Conservation (phyloP, 2,888 invertebrate genomes). For the Nephrotoma guestfalica region DNA sequence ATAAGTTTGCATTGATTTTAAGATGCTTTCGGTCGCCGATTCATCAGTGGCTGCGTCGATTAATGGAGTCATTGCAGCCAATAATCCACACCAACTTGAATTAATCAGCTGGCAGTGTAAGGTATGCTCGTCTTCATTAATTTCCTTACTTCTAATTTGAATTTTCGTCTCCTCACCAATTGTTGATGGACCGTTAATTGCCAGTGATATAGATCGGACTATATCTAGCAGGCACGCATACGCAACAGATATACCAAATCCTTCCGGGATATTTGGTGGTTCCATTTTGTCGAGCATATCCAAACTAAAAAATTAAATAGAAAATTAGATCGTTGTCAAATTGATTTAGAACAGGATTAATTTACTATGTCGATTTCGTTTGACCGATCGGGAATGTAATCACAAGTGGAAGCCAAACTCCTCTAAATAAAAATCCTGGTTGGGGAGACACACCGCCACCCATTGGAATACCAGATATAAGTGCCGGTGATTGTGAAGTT, state of each 20-base stretch:
- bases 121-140: constrained; percentile 30
- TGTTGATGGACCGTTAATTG: constrained; percentile 45
- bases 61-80: constrained; percentile 80
- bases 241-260: constrained; percentile 92
- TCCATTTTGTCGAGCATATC: constrained; percentile 95
- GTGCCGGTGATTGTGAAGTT: constrained; percentile 11
- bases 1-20: constrained; percentile 82
- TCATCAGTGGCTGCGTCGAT: constrained; percentile 95
- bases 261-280: constrained; percentile 87
- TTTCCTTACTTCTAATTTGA: constrained; percentile 27
- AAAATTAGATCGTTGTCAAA: neutral
- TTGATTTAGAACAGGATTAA: constrained; percentile 15
- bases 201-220: constrained; percentile 68
- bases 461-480: constrained; percentile 11
- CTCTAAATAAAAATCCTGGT: constrained; percentile 84
- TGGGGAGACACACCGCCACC: constrained; percentile 75
- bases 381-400: constrained; percentile 72
- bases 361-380: constrained; percentile 84
- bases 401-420: constrained; percentile 82
- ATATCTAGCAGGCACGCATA: constrained; percentile 88
- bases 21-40: constrained; percentile 74
- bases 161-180: constrained; percentile 32
- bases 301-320: constrained; percentile 42
- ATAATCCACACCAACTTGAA: constrained; percentile 89
- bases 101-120: constrained; percentile 64